Base-by-base conservation (phyloP, 2,113 vertebrate genomes). In the Sorex fumeus region DNA sequence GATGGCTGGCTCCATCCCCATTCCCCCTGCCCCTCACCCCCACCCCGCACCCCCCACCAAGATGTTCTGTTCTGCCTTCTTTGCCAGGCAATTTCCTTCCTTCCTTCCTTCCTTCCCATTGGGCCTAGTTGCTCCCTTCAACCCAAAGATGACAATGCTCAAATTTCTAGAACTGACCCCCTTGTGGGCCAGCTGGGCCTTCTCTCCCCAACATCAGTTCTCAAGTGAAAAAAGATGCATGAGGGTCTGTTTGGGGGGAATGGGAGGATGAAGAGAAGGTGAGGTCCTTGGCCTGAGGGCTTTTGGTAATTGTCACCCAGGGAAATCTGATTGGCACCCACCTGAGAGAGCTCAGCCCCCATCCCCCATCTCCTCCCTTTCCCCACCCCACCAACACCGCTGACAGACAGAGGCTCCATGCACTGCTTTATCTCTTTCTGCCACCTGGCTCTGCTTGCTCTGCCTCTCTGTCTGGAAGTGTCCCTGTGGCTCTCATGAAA, bases 351-450 rank as follows among this genome's bases (percentile, higher is more conserved):
- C 84, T 81, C 93, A 36, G 93, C 80, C 82, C 67, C 70, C 57
- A 18, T 69, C 82, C 0, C 3, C 1, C 3, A 7, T 30, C 66
- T 72, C 77, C 43, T 0, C 50, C 27, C 66, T 6, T 21, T 45
- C 62, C 62, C 70, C 50, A n/a, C 60, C 84, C 28, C 36, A 0
- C 1, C 62, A 4, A 19, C 85, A 84, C 81, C 1, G 0, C 40
- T 43, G 78, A 84, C 62, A 87, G 83, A 66, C 72, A 28, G 2
- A 30, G 40, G 53, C 90, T 79, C 66, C 6, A 2, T 62, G 84
- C 47, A 50, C 72, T 18, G 84, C 77, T 94, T 95, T 95, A 92
- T 96, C 88, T 96, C 91, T 30, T 2, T 71, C 84, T 43, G 67
- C 95, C 91, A 96, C 30, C 81, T 18, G 70, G 78, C 82, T 91